A percentile compares a stretch with the other conserved stretches of the same genome.
Conservation (phyloP, 1,140 invertebrate genomes). For the Ladona fulva region DNA sequence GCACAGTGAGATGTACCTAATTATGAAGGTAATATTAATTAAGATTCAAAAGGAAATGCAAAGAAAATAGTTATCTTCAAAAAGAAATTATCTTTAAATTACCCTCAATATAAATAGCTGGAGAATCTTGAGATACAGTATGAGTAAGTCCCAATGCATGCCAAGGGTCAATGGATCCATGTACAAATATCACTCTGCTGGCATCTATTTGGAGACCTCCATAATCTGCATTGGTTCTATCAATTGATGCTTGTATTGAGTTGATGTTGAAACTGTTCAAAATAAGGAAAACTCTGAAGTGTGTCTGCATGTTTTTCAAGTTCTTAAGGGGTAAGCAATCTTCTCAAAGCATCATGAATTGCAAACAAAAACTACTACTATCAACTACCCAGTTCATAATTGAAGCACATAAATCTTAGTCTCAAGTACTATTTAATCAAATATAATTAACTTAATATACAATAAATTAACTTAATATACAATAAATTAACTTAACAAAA, state of each 20-base stretch:
- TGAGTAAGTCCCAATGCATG: constrained; percentile 67
- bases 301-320: too few species aligned
- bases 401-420: too few species aligned
- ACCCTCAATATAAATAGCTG: constrained; percentile 49
- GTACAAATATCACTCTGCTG: constrained; percentile 72
- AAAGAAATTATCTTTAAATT: background rate
- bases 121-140: constrained; percentile 44
- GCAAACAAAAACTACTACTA: too few species aligned
- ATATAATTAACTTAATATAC: too few species aligned
- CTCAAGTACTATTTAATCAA: too few species aligned
- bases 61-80: background rate
- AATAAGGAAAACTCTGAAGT: too few species aligned
- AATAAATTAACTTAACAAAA: too few species aligned
- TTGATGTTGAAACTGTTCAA: background rate
- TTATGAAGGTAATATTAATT: background rate
- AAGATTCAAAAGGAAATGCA: background rate
- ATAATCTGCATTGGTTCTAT: constrained; percentile 69
- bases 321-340: too few species aligned
- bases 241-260: constrained; percentile 49
- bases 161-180: constrained; percentile 90
- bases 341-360: too few species aligned
- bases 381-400: too few species aligned
- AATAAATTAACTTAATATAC: too few species aligned
- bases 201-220: constrained; percentile 62
- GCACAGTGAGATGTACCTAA: constrained; percentile 63